Evolutionary conservation across 2,888 invertebrate genomes (phyloP).

Genomic region (Drosophila subsilvestris): DNA sequence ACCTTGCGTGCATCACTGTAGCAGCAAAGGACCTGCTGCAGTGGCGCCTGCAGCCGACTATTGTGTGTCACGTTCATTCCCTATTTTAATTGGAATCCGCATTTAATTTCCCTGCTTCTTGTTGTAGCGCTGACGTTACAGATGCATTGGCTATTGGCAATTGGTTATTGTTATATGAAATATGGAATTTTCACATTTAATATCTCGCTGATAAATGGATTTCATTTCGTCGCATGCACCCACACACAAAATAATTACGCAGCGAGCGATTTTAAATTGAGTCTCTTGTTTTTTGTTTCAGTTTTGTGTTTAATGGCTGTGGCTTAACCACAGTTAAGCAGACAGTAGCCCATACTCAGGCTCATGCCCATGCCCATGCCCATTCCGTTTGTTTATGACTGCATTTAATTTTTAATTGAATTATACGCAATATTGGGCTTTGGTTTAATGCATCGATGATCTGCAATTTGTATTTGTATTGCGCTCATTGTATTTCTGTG

Average conservation of each 20-base stretch:
- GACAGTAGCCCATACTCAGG: constrained; percentile 4
- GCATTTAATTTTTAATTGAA: constrained; percentile 65
- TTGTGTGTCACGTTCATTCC: constrained; percentile 33
- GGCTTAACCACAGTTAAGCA: constrained; percentile 21
- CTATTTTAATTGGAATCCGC: constrained; percentile 58
- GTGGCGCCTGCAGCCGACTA: constrained; percentile 18
- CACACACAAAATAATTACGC: constrained; percentile 52
- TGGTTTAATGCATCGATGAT: constrained; percentile 39
- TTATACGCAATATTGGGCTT: constrained; percentile 40
- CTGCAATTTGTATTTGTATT: constrained; percentile 31
- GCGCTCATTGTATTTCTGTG: neutral
- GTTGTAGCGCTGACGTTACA: constrained; percentile 15
- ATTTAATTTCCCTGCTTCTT: constrained; percentile 56
- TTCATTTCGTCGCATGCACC: constrained; percentile 43
- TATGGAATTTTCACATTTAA: constrained; percentile 40
- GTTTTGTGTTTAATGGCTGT: constrained; percentile 12
- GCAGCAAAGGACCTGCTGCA: constrained; percentile 5
- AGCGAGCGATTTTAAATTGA: constrained; percentile 50
- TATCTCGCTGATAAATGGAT: constrained; percentile 49
- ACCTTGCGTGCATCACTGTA: constrained; percentile 13
- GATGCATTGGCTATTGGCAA: constrained; percentile 4
- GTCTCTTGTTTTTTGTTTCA: constrained; percentile 33
- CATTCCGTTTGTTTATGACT: constrained; percentile 39
- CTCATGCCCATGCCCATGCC: constrained; percentile 6
- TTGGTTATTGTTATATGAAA: constrained; percentile 34